Evolutionary conservation across 2,113 vertebrate species (phyloP).

Genomic region (Emydocephalus ijimae): DNA sequence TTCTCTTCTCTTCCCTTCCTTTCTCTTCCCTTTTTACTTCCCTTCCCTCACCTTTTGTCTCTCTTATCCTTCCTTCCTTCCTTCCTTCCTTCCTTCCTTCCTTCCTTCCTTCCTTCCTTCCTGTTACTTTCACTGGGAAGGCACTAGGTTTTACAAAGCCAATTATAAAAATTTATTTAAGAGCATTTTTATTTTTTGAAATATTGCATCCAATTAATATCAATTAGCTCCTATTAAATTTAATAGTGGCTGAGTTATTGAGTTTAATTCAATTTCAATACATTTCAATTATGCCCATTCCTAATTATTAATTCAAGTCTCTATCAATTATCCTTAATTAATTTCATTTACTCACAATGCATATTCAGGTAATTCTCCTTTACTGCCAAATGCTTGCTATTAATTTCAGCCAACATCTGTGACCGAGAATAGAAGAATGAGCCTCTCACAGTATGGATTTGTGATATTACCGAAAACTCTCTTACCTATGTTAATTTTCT

Average conservation of each 20-base stretch:
- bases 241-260: conserved; percentile 71
- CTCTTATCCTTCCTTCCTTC: no score
- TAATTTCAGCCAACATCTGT: conserved; percentile 63
- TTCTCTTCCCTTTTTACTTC: no score
- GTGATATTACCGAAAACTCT: not conserved
- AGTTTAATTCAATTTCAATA: conserved; percentile 75
- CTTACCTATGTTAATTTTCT: conserved; percentile 24
- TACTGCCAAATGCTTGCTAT: conserved; percentile 72
- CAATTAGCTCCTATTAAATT: conserved; percentile 70
- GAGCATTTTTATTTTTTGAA: conserved; percentile 60
- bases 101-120: conserved; percentile 8
- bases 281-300: conserved; percentile 74
- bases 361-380: conserved; percentile 75
- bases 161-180: conserved; percentile 54
- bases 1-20: no score
- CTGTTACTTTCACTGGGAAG: conserved; percentile 40
- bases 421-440: conserved; percentile 53
- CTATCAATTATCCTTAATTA: conserved; percentile 76
- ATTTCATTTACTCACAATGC: conserved; percentile 69
- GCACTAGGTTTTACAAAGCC: conserved; percentile 48
- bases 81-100: not conserved
- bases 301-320: conserved; percentile 72
- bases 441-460: conserved; percentile 36
- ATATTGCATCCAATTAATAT: conserved; percentile 67
- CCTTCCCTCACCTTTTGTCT: no score